Evolutionary conservation across 1,140 invertebrate species (phyloP).

Genomic region (Paraescarpia echinospica): DNA sequence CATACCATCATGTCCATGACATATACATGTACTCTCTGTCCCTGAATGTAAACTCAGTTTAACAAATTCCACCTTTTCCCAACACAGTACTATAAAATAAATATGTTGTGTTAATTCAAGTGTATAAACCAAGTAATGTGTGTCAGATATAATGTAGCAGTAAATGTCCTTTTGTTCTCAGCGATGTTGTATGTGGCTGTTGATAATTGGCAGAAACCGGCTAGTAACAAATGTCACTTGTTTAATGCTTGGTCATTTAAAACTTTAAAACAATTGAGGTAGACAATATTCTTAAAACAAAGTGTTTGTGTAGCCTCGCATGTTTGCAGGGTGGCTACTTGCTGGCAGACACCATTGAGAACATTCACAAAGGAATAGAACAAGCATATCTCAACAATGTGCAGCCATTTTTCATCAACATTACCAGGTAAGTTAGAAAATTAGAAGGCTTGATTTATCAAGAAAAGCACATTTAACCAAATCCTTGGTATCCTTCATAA

Average conservation of each 20-base stretch:
- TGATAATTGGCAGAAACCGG: not conserved
- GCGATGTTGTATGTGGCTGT: not conserved
- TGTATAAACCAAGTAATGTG: not conserved
- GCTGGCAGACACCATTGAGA: not conserved
- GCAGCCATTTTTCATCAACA: constrained; percentile 5
- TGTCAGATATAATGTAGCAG: too few relatives aligned
- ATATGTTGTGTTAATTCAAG: not conserved
- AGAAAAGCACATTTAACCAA: too few relatives aligned
- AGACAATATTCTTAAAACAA: too few relatives aligned
- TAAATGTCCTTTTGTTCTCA: too few relatives aligned
- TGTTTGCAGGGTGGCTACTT: not conserved
- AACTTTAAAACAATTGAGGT: too few relatives aligned
- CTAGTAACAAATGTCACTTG: not conserved
- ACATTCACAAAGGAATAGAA: not conserved
- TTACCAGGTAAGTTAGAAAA: not conserved
- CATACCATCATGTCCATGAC: too few relatives aligned
- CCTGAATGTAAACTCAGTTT: not conserved
- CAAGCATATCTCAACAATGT: not conserved
- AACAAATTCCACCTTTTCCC: not conserved
- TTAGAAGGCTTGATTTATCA: not conserved
- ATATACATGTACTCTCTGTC: not conserved
- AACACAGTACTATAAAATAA: not conserved
- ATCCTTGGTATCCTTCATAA: too few relatives aligned
- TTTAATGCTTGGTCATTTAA: not conserved
- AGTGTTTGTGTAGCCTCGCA: not conserved